phyloP scores from a whole-genome alignment of 2,888 invertebrate genomes.

The Hofmannophila pseudospretella region DNA sequence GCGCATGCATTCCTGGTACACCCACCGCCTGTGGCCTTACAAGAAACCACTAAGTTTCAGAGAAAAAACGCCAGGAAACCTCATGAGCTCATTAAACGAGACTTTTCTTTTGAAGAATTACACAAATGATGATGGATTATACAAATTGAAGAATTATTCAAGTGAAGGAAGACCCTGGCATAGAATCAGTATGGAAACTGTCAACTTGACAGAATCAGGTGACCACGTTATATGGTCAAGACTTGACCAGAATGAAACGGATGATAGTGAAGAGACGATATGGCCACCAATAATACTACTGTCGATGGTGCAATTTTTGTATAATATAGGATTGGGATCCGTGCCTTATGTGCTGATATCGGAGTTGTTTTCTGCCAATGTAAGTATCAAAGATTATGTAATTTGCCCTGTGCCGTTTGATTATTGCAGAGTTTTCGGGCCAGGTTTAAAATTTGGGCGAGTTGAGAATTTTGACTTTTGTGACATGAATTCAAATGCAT shows the following conservation, averaged over 20 bases:
- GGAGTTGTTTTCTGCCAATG: slow-evolving; percentile 62
- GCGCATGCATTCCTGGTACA: slow-evolving; percentile 53
- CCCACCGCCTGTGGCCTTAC: slow-evolving; percentile 49
- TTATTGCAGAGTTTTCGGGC: too few relatives aligned
- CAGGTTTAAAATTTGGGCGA: too few relatives aligned
- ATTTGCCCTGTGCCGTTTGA: too few relatives aligned
- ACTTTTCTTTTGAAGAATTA: slow-evolving; percentile 21
- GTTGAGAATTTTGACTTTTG: too few relatives aligned
- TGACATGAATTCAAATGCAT: too few relatives aligned
- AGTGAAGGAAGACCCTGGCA: slow-evolving; percentile 22
- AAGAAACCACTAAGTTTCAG: slow-evolving; percentile 28
- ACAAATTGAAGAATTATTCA: slow-evolving; percentile 5
- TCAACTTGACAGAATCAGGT: slow-evolving; percentile 22
- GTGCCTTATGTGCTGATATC: slow-evolving; percentile 68
- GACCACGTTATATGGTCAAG: slow-evolving; percentile 24
- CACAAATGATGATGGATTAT: slow-evolving; percentile 19
- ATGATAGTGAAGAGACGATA: slow-evolving; percentile 30
- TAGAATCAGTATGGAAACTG: slow-evolving; percentile 26
- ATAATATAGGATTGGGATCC: slow-evolving; percentile 67
- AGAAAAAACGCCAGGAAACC: slow-evolving; percentile 26
- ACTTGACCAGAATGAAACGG: slow-evolving; percentile 25
- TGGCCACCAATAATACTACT: slow-evolving; percentile 58
- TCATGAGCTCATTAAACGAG: slow-evolving; percentile 14
- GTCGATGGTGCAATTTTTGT: slow-evolving; percentile 58
- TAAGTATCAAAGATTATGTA: too few relatives aligned